Evolutionary conservation across 2,797 vertebrate species (phyloP), one percentile per base, ranked within the genome.

Genomic region (Tolypeutes matacus): DNA sequence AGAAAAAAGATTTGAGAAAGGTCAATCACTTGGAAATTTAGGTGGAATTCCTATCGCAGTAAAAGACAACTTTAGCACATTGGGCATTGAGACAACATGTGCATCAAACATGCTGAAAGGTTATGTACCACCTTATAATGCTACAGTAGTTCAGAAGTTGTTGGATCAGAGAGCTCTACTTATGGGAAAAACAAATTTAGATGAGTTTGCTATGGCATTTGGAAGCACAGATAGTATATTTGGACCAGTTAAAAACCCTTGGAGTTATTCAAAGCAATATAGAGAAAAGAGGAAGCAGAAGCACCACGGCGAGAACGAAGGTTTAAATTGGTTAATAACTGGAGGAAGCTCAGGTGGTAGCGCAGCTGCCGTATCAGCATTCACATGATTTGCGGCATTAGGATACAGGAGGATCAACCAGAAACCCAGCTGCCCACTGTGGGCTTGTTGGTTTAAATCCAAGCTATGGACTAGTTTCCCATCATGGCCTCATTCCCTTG

Each of bases 261-360:
- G 99, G 99, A 99, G 99, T 98, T 99, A 99, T 2, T 98, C 99
- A 21, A 97, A 96, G 46, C 98, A 98, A 3, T 99, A 99, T 97
- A 98, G 97, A 97, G 98, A 98, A 46, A 98, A 97, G 84, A 95
- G 58, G 94, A 76, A 20, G 46, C 78, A 62, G 58, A 93, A 97
- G 49, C 56, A 86, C 62, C 73, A 39, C 0, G 73, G 83, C 49
- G 96, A 95, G 4, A 96, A n/a, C n/a, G 88, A 98, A 0, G 98
- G 99, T 20, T 97, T 98, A 1, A 86, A 98, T 85, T 99, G 99
- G 99, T 98, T 99, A 3, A 98, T 99, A 96, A 67, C 98, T 0
- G 99, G 99, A 92, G 99, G 99, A 51, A 99, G 99, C 96, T 99
- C 99, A 2, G 99, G 99, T 60, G 99, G 99, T 95, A 99, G 99